phyloP scores from a whole-genome alignment of 2,888 invertebrate species.

The Scaptodrosophila latifasciaeformis region DNA sequence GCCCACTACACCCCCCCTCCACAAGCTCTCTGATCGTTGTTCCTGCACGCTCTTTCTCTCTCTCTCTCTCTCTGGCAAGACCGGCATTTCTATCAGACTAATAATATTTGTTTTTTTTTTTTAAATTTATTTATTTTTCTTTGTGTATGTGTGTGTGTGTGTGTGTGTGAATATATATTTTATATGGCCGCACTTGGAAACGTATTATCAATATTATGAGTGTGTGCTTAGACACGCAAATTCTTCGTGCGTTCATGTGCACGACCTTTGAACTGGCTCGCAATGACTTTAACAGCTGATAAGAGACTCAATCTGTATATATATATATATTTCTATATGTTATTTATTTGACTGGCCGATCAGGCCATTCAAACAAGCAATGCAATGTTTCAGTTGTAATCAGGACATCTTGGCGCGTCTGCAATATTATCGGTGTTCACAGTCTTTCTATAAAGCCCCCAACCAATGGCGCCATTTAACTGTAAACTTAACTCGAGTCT shows the following conservation, averaged over 20 bases:
- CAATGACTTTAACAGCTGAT: no score
- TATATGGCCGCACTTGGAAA: background rate
- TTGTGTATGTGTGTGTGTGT: conserved; percentile 7
- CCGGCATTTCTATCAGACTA: background rate
- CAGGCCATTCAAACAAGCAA: no score
- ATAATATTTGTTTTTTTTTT: conserved; percentile 1
- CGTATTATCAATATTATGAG: background rate
- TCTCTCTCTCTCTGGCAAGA: background rate
- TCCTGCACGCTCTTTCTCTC: background rate
- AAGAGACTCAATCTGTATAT: no score
- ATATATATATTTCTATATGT: conserved; percentile 1
- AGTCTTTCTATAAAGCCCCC: no score
- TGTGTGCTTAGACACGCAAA: no score
- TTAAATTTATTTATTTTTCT: conserved; percentile 37
- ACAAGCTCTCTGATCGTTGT: no score
- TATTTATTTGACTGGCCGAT: conserved; percentile 7
- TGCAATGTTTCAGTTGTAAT: no score
- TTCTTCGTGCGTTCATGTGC: conserved; percentile 24
- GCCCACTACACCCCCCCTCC: no score
- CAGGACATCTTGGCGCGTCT: no score
- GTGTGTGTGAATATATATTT: conserved; percentile 12
- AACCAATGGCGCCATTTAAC: no score
- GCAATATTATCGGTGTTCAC: no score
- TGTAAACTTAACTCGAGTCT: no score
- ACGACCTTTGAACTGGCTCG: conserved; percentile 35